Evolutionary conservation across 2,113 vertebrate genomes (phyloP), one percentile per base, ranked within the genome.

Genomic region (Ammodytes marinus): DNA sequence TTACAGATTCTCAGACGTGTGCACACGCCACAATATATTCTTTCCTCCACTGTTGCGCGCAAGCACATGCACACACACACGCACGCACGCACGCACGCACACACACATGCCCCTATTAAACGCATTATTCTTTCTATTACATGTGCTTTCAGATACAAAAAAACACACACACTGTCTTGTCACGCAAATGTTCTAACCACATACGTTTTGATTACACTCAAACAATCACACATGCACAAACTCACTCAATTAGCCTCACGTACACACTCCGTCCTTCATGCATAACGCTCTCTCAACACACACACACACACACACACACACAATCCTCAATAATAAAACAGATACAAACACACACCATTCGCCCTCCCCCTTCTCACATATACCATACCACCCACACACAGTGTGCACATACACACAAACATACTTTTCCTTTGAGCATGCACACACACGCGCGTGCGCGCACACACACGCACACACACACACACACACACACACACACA

Each of bases 341-440:
- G 82, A 91, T 80, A 89, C 75, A 86, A 61, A 90, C 72, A 91
- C 88, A 89, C 82, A 86, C 37, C 49, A 61, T 12, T 12, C 47
- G 2, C 63, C 19, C 73, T 17, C 66, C 76, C 69, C 65, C 67
- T 47, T 79, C 75, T 80, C 74, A 91, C 71, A 87, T 91, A 86
- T 90, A 89, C 82, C 86, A 84, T 89, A 74, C 93, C 90, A 91
- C 89, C 87, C 89, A 92, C 89, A 90, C 85, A 88, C 64, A 85
- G 40, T 57, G 59, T 70, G 60, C 82, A 76, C 83, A 79, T 46
- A 86, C 66, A 82, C 82, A 84, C 68, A 77, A 69, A 85, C 53
- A 71, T 77, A 86, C 80, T 79, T 81, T 87, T 84, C 72, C 45
- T 86, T 80, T 71, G 64, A 86, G 80, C 84, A 85, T 72, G 47